A percentile compares a stretch with the other conserved stretches of the same genome.
phyloP scores from a whole-genome alignment of 2,797 vertebrate genomes.

The Gouania willdenowi region DNA sequence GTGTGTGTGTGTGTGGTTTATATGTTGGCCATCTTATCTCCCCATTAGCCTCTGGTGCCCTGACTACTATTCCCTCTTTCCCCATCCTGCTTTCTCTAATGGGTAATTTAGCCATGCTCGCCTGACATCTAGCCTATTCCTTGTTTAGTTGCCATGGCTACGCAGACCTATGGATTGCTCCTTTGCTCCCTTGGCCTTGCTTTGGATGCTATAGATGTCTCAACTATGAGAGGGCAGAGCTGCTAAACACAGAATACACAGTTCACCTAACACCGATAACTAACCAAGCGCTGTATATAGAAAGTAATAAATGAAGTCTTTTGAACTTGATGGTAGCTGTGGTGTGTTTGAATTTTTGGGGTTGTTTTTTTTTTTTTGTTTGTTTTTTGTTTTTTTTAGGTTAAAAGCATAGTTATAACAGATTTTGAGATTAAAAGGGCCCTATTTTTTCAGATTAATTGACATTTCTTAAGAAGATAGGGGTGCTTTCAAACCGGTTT shows the following conservation, averaged over 20 bases:
- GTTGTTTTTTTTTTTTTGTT: no score
- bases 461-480: no score
- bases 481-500: no score
- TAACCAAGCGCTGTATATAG: slow-evolving; percentile 22
- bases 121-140: slow-evolving; percentile 81
- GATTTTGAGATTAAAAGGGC: no score
- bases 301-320: no score
- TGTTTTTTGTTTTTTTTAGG: no score
- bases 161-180: slow-evolving; percentile 75
- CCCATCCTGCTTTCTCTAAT: slow-evolving; percentile 77
- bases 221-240: slow-evolving; percentile 66
- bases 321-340: no score
- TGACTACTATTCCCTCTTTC: slow-evolving; percentile 73
- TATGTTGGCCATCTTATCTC: slow-evolving; percentile 75
- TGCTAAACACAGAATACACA: slow-evolving; percentile 41
- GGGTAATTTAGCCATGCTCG: slow-evolving; percentile 82
- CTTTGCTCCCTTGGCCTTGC: slow-evolving; percentile 69
- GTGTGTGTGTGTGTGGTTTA: slow-evolving; percentile 38
- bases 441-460: no score
- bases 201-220: slow-evolving; percentile 72
- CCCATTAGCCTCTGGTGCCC: slow-evolving; percentile 77
- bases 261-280: slow-evolving; percentile 30
- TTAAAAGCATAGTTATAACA: no score
- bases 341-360: no score
- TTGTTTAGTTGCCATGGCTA: slow-evolving; percentile 84